A percentile compares a stretch with the other conserved stretches of the same genome.
Conservation (phyloP, 2,888 invertebrate genomes). For the Griposia aprilina region DNA sequence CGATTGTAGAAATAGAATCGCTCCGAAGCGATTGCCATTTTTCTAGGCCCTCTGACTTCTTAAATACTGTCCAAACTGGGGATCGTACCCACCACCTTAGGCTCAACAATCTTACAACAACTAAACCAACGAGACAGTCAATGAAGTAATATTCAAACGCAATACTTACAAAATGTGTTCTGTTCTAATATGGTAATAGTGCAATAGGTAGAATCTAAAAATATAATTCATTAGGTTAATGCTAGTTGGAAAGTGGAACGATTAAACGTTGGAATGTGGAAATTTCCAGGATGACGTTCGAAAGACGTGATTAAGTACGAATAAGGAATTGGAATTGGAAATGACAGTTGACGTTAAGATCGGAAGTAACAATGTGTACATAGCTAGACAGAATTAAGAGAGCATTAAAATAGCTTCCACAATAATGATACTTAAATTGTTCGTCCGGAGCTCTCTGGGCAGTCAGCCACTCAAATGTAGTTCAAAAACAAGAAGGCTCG, state of each 20-base stretch:
- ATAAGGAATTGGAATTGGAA: slow-evolving; percentile 51
- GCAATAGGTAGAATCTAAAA: neutral
- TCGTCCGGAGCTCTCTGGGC: neutral
- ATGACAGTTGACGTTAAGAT: slow-evolving; percentile 48
- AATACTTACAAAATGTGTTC: slow-evolving; percentile 3
- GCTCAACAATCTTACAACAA: no score
- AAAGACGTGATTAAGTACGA: slow-evolving; percentile 35
- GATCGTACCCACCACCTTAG: neutral
- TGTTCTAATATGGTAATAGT: neutral
- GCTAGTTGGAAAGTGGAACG: slow-evolving; percentile 50
- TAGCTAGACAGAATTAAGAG: neutral
- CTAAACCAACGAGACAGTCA: neutral
- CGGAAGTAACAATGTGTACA: slow-evolving; percentile 19
- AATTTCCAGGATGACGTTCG: slow-evolving; percentile 50
- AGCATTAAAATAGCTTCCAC: neutral
- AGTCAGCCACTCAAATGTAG: neutral
- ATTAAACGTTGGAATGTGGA: slow-evolving; percentile 37
- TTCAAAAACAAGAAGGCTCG: neutral
- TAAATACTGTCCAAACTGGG: neutral
- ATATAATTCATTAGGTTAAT: slow-evolving; percentile 33
- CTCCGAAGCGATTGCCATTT: no score
- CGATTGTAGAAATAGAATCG: no score
- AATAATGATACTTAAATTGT: neutral
- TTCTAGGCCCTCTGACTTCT: no score
- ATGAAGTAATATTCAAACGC: neutral